Base-by-base conservation (phyloP, 2,797 vertebrate genomes). In the Megaceryle alcyon region DNA sequence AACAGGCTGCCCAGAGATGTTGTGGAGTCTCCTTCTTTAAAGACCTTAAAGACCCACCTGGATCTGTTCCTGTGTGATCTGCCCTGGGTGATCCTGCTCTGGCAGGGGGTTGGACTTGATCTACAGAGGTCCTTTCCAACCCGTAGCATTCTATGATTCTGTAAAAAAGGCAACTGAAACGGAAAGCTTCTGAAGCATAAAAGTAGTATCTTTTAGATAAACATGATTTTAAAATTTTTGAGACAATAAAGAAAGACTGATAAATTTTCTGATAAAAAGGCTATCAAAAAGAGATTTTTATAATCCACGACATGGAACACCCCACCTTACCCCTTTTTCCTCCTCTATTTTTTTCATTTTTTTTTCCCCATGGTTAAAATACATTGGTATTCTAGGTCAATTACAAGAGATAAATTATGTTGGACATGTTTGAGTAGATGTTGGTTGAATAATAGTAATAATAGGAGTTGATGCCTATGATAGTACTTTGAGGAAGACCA, bases 321-420 rank as follows among this genome's bases (percentile, higher is more conserved):
- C 1, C 5, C 2, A 2, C 7, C 2, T 3, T 2, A 13, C 10
- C 9, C 20, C 19, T 14, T 31, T 13, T 21, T 25, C 11, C 6
- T 6, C 29, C 43, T 81, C 43, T 81, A 3, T 54, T 59, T 79
- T 70, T 70, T 28, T 41, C 1, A 2, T 37, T 92, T 92, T 26
- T 75, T 72, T 68, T 35, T 35, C 35, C 35, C 7, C 56, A 0
- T 33, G 15, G 12, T 49, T 87, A 66, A 69, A 83, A 61, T n/a
- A 49, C 22, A 51, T 3, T 26, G 2, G 15, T 44, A 4, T 29
- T 69, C 31, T 46, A 28, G 15, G 21, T 68, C 35, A 88, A 91
- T 73, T 66, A 9, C 26, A 64, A 53, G 7, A 33, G 18, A n/a
- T 83, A 65, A 25, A 49, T 49, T 20, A 31, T 37, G 18, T 16